Percentiles rank a stretch among this genome's conserved stretches.
These are phyloP conservation scores for Falco columbarius DNA, from an alignment of 2,797 vertebrate genomes.

Conservation along the genomic window DNA sequence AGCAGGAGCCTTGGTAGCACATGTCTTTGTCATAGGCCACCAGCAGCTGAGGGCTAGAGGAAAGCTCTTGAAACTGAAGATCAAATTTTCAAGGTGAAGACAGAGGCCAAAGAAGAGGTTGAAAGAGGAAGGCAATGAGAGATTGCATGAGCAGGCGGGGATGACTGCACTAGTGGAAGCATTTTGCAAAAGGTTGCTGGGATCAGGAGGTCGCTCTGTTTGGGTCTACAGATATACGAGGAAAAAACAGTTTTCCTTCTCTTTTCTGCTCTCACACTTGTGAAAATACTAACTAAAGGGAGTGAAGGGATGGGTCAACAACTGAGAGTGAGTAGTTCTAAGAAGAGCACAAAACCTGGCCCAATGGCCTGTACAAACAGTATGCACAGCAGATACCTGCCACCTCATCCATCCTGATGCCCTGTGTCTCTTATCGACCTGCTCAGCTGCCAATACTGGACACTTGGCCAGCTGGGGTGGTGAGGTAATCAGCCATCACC, in stretches of 20 bases:
- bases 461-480: not conserved
- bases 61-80: not conserved
- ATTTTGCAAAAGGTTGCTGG: not conserved
- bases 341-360: not conserved
- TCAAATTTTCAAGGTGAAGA: not conserved
- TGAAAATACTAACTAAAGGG: not conserved
- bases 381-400: not conserved
- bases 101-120: not conserved
- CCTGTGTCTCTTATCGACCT: slow-evolving; percentile 48
- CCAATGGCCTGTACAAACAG: not conserved
- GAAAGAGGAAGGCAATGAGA: not conserved
- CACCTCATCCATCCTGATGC: slow-evolving; percentile 43
- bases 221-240: not conserved
- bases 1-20: not conserved
- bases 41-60: not conserved
- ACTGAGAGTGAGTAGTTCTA: not conserved
- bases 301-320: slow-evolving; percentile 10
- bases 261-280: not conserved
- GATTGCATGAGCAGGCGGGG: not conserved
- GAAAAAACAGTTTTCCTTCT: not conserved
- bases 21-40: not conserved
- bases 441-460: not conserved
- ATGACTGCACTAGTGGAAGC: not conserved
- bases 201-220: not conserved
- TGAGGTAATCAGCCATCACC: slow-evolving; percentile 25